A percentile compares a stretch with the other conserved stretches of the same genome.
Evolutionary conservation across 1,140 invertebrate species (phyloP).

Genomic region (Micrasema minimum): DNA sequence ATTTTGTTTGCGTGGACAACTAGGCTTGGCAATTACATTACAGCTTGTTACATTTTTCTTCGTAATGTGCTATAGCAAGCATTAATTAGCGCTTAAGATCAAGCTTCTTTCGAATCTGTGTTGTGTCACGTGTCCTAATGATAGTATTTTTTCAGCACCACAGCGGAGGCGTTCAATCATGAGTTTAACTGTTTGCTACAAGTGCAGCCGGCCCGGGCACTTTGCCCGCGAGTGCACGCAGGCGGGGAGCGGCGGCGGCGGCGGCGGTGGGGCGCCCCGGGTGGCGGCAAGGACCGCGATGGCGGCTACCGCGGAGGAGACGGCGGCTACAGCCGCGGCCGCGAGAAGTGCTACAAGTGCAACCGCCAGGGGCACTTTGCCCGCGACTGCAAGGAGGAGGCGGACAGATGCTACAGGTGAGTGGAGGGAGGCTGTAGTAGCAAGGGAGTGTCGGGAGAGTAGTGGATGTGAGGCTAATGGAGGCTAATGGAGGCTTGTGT

Average conservation of each 20-base stretch:
- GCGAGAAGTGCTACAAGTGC: slow-evolving; percentile 94
- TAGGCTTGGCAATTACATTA: too few species aligned
- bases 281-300: slow-evolving; percentile 61
- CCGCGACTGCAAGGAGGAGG: slow-evolving; percentile 89
- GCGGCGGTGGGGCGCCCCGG: slow-evolving; percentile 67
- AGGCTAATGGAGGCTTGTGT: slow-evolving; percentile 32
- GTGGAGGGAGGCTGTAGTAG: neutral
- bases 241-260: slow-evolving; percentile 70
- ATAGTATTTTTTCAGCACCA: neutral
- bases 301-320: slow-evolving; percentile 57
- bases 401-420: slow-evolving; percentile 83
- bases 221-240: slow-evolving; percentile 87
- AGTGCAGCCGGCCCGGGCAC: slow-evolving; percentile 88
- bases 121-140: too few species aligned
- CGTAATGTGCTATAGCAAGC: too few species aligned
- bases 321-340: slow-evolving; percentile 66
- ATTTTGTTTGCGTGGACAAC: too few species aligned
- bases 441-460: too few species aligned
- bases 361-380: slow-evolving; percentile 94
- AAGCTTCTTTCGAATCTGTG: too few species aligned
- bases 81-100: too few species aligned
- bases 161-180: slow-evolving; percentile 58
- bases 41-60: too few species aligned
- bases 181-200: slow-evolving; percentile 87
- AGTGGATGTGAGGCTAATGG: too few species aligned